Percentiles rank a stretch among this genome's conserved stretches.
Conservation (phyloP, 2,888 invertebrate genomes). For the Thysanoteuthis rhombus region DNA sequence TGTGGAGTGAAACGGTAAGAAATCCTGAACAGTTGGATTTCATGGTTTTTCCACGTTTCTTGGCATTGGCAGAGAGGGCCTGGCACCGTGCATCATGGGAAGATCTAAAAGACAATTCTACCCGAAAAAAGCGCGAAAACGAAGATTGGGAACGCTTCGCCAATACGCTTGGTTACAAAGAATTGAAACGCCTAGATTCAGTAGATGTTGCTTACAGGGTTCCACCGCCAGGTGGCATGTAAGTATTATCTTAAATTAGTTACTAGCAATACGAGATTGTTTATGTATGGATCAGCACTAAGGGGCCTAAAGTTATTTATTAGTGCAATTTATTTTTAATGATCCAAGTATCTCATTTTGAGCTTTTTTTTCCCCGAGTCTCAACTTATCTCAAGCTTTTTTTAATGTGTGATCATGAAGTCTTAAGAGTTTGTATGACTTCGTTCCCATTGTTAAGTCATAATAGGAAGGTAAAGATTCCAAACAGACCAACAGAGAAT, state of each 20-base stretch:
- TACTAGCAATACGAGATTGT: too few relatives aligned
- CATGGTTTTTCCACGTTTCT: conserved; percentile 41
- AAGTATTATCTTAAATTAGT: conserved; percentile 33
- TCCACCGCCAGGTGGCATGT: conserved; percentile 55
- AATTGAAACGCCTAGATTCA: conserved; percentile 48
- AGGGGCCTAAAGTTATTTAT: too few relatives aligned
- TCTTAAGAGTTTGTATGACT: too few relatives aligned
- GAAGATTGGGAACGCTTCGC: conserved; percentile 54
- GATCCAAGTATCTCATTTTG: too few relatives aligned
- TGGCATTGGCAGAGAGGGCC: conserved; percentile 49
- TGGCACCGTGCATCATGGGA: conserved; percentile 61
- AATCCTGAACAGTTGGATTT: conserved; percentile 41
- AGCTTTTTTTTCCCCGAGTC: too few relatives aligned
- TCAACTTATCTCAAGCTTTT: too few relatives aligned
- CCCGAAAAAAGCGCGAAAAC: conserved; percentile 36
- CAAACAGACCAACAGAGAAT: too few relatives aligned
- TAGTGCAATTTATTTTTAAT: too few relatives aligned
- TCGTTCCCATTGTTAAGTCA: too few relatives aligned
- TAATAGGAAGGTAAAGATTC: too few relatives aligned
- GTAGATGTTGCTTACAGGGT: conserved; percentile 49
- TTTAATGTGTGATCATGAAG: too few relatives aligned
- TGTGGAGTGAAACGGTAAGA: conserved; percentile 47
- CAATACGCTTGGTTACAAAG: conserved; percentile 47
- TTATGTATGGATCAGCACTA: too few relatives aligned
- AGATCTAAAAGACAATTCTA: conserved; percentile 35